phyloP scores from a whole-genome alignment of 2,888 invertebrate genomes.

The Galerucella calmariensis region DNA sequence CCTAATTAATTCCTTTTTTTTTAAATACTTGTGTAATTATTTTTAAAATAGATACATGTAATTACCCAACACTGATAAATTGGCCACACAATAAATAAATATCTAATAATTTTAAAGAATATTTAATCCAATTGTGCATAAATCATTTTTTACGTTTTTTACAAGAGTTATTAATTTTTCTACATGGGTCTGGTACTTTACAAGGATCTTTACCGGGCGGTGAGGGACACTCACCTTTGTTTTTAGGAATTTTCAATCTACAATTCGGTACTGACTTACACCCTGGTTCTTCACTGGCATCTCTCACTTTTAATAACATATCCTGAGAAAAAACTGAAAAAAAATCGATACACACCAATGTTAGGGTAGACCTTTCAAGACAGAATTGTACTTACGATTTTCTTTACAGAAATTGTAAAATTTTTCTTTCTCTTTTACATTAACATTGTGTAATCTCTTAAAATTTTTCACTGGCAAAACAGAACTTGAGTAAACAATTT shows the following conservation, averaged over 20 bases:
- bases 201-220: constrained; percentile 11
- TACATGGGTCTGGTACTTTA: constrained; percentile 4
- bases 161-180: constrained; percentile 10
- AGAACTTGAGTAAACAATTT: neutral
- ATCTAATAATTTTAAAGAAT: neutral
- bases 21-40: too few relatives aligned
- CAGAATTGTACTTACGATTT: neutral
- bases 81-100: neutral
- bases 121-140: neutral
- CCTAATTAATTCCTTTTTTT: too few relatives aligned
- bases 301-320: neutral
- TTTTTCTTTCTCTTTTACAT: neutral
- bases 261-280: constrained; percentile 3
- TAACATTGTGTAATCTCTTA: neutral
- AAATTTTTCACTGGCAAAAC: neutral
- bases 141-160: constrained; percentile 3
- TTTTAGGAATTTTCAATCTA: constrained; percentile 4
- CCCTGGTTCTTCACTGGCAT: constrained; percentile 7
- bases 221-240: neutral
- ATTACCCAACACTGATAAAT: too few relatives aligned
- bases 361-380: neutral
- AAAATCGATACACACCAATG: neutral
- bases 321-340: neutral
- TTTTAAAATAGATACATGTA: too few relatives aligned
- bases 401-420: neutral